Evolutionary conservation across 2,113 vertebrate genomes (phyloP).

Genomic region (Gallinago undulata): DNA sequence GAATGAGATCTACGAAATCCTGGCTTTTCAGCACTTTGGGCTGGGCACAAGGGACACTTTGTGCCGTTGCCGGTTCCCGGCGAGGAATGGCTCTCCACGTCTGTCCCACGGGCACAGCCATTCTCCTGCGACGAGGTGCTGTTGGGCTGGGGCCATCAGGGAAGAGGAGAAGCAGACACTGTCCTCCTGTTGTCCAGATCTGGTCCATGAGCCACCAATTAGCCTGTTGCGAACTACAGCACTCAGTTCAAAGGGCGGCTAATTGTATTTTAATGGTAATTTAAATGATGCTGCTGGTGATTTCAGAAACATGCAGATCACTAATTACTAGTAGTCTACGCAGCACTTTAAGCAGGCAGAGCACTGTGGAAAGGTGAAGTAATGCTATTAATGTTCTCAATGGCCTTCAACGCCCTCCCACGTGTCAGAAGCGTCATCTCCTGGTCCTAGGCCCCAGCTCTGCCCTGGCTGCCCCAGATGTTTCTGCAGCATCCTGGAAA

Average conservation of each 20-base stretch:
- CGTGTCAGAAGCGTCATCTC: not conserved
- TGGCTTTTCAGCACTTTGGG: not conserved
- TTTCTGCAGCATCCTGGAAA: not conserved
- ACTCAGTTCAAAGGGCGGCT: not conserved
- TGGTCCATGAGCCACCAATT: not conserved
- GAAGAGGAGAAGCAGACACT: not conserved
- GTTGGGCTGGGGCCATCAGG: not conserved
- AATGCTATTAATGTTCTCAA: not conserved
- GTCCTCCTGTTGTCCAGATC: not conserved
- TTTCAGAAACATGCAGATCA: not conserved
- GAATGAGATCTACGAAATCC: not conserved
- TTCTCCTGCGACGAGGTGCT: not conserved
- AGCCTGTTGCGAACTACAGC: not conserved
- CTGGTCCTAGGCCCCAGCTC: not conserved
- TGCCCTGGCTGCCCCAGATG: not conserved
- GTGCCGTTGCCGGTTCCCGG: not conserved
- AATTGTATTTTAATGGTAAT: not conserved
- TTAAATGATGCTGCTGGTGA: not conserved
- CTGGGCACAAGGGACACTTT: conserved; percentile 23
- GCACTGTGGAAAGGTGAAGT: not conserved
- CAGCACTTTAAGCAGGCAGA: not conserved
- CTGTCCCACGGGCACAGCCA: not conserved
- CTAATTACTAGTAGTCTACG: not conserved
- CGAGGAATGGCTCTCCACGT: not conserved
- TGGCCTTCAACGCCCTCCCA: not conserved